A percentile compares a stretch with the other conserved stretches of the same genome.
Conservation (phyloP, 2,113 vertebrate genomes). For the Arvicanthis niloticus region DNA sequence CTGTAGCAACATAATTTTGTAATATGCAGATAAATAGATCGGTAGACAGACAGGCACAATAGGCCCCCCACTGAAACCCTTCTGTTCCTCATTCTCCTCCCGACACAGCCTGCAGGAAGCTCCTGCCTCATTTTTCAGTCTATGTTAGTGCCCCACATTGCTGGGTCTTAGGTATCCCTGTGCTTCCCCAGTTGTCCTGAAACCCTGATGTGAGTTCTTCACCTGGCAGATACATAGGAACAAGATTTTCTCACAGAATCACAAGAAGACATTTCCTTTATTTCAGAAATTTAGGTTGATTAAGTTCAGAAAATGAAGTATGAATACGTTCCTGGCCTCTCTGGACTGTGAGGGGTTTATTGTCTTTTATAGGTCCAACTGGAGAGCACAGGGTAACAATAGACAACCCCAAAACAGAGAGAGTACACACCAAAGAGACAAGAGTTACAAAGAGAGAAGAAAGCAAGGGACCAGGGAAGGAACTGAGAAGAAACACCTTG, state of each 20-base stretch:
- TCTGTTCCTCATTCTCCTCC: background rate
- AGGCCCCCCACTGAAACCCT: background rate
- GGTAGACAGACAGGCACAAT: background rate
- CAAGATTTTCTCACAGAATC: background rate
- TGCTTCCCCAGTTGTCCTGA: background rate
- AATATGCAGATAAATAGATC: background rate
- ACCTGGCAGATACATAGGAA: background rate
- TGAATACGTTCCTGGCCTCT: background rate
- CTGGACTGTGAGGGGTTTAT: background rate
- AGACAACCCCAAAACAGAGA: background rate
- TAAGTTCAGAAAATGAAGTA: background rate
- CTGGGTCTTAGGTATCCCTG: background rate
- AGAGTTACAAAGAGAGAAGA: background rate
- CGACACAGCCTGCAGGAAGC: rapidly evolving
- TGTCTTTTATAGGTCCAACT: background rate
- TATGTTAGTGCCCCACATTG: background rate
- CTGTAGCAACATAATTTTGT: background rate
- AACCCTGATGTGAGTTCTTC: background rate
- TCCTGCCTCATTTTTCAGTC: background rate
- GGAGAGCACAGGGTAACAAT: background rate
- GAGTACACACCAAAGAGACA: background rate
- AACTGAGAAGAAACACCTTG: background rate
- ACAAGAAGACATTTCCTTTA: background rate
- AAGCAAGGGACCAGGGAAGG: background rate
- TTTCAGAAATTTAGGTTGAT: background rate